Percentiles rank a stretch among this genome's conserved stretches.
Evolutionary conservation across 2,113 vertebrate genomes (phyloP).

Genomic region (Rhagologus leucostigma): DNA sequence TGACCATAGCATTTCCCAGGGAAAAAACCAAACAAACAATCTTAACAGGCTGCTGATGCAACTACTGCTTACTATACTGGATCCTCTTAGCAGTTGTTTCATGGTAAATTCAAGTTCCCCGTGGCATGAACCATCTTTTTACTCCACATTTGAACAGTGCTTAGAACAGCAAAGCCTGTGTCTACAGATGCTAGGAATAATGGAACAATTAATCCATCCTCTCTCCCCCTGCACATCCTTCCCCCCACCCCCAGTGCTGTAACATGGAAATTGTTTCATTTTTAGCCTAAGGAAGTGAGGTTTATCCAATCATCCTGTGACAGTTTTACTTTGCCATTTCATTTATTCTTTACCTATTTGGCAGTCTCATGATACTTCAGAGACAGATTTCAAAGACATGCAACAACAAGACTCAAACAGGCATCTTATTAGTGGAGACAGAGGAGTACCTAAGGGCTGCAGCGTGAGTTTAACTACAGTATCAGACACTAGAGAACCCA

Average conservation of each 20-base stretch:
- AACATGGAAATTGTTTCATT: background rate
- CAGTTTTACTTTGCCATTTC: background rate
- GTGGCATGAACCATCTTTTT: background rate
- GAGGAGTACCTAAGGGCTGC: background rate
- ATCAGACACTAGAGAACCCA: background rate
- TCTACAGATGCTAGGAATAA: background rate
- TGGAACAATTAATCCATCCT: background rate
- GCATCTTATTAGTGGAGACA: background rate
- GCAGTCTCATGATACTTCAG: background rate
- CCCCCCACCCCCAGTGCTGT: background rate
- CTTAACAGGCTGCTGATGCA: background rate
- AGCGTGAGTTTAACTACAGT: background rate
- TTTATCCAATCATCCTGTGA: background rate
- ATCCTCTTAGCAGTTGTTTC: background rate
- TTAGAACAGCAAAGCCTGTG: background rate
- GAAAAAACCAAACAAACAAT: background rate
- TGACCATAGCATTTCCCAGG: background rate
- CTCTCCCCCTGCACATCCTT: background rate
- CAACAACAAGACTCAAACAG: background rate
- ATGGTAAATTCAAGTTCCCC: slow-evolving; percentile 7
- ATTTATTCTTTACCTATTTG: background rate
- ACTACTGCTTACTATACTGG: background rate
- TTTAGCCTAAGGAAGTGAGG: slow-evolving; percentile 19
- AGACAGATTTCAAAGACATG: background rate
- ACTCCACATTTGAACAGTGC: background rate